Evolutionary conservation across 1,140 invertebrate genomes (phyloP), one percentile per base, ranked within the genome.

Genomic region (Polyergus mexicanus): DNA sequence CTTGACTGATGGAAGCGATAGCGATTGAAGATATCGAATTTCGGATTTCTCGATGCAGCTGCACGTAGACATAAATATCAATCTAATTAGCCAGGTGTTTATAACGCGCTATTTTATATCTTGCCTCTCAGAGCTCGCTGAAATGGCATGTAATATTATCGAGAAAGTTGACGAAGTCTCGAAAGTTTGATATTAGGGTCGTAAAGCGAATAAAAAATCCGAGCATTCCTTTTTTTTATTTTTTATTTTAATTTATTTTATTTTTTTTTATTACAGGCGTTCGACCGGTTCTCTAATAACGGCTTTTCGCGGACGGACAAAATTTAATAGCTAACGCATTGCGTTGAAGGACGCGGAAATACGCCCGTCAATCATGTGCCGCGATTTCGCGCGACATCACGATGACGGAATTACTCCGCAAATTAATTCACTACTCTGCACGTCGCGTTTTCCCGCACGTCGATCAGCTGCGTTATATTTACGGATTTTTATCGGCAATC

Each of bases 351-450:
- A 72, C 56, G 38, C 41, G 78, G 78, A 83, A 83, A 83, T 83
- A 83, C 28, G 68, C 54, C 78, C 68, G 78, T 83, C 78, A 83
- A 66, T 83, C 78, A 51, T 16, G 62, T 35, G 38, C 54, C 51
- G 65, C 35, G 68, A 83, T 83, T 81, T 71, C 51, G 41, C 38
- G 78, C 54, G 78, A 72, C 78, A 72, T 72, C 54, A 25, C 66
- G 78, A 74, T 74, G 68, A 81, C 78, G 68, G 78, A 83, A 83
- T 72, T 83, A 72, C 56, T 47, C 78, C 54, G 68, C 78, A 74
- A 83, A 83, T 83, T 83, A 83, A 83, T 83, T 83, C 78, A 83
- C 66, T 72, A 60, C 68, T 28, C 68, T 10, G 38, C 28, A n/a
- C 68, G 68, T 72, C 78, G 51, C 78, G 54, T 38, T 44, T 72